phyloP scores from a whole-genome alignment of 2,797 vertebrate genomes.

The Allochrocebus solatus region DNA sequence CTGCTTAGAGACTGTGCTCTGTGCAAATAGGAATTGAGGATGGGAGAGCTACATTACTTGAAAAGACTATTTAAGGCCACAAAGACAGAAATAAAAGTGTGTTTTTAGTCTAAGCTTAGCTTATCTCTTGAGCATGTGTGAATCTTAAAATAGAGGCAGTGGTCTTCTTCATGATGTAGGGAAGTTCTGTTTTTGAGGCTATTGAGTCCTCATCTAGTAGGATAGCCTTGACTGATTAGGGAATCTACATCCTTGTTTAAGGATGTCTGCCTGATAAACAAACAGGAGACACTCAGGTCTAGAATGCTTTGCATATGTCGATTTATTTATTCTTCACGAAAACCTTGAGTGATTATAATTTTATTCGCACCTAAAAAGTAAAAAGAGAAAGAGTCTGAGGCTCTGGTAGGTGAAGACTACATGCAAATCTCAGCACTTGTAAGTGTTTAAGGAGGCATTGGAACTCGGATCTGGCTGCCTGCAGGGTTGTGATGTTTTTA shows the following conservation, averaged over 20 bases:
- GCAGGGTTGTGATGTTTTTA: not conserved
- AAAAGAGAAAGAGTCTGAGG: not conserved
- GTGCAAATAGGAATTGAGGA: not conserved
- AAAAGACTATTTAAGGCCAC: not conserved
- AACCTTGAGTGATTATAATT: not conserved
- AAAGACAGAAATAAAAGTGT: not conserved
- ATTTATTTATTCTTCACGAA: not conserved
- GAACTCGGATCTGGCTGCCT: not conserved
- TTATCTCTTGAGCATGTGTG: not conserved
- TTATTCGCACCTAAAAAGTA: not conserved
- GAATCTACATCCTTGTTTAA: not conserved
- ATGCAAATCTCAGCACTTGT: too few relatives aligned
- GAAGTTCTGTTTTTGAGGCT: not conserved
- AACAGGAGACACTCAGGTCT: not conserved
- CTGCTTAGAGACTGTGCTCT: not conserved
- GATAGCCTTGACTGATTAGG: not conserved
- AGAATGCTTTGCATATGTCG: not conserved
- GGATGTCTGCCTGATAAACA: not conserved
- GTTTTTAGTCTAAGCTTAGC: not conserved
- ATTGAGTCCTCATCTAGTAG: not conserved
- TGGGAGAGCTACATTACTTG: not conserved
- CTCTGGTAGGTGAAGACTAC: not conserved
- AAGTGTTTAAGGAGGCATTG: rapidly evolving
- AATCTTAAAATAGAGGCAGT: not conserved
- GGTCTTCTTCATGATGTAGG: not conserved